Evolutionary conservation across 2,888 invertebrate species (phyloP).

Genomic region (Aporophyla nigra): DNA sequence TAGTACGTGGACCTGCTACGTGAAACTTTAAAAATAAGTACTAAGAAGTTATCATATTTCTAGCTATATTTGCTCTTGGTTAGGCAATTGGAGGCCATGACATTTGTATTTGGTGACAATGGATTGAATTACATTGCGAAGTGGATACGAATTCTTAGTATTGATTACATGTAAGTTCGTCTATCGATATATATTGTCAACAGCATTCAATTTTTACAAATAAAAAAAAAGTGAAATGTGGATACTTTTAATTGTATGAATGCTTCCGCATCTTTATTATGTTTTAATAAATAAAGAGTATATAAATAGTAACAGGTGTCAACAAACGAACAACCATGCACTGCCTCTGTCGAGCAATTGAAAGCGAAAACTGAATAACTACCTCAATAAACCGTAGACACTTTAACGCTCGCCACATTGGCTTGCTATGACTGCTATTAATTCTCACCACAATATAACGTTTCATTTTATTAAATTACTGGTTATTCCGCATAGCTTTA

Average conservation of each 20-base stretch:
- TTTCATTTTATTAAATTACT: not conserved
- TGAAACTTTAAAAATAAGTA: not conserved
- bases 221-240: not conserved
- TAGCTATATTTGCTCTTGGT: constrained; percentile 25
- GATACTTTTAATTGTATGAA: not conserved
- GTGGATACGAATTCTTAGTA: constrained; percentile 6
- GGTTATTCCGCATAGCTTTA: not conserved
- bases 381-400: constrained; percentile 7
- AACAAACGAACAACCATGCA: constrained; percentile 3
- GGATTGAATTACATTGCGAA: constrained; percentile 42
- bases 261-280: not conserved
- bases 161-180: not conserved
- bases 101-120: constrained; percentile 40
- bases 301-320: constrained; percentile 6
- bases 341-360: constrained; percentile 23
- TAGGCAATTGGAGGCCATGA: constrained; percentile 26
- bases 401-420: not conserved
- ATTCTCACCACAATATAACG: constrained; percentile 1
- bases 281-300: constrained; percentile 4
- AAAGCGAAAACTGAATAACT: constrained; percentile 49
- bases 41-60: constrained; percentile 17
- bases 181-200: not conserved
- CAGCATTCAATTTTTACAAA: not conserved
- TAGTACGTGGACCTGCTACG: constrained; percentile 2
- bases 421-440: not conserved